These are phyloP conservation scores for Oncopodura yosiiana DNA, from an alignment of 1,140 invertebrate species.

Conservation along the genomic window DNA sequence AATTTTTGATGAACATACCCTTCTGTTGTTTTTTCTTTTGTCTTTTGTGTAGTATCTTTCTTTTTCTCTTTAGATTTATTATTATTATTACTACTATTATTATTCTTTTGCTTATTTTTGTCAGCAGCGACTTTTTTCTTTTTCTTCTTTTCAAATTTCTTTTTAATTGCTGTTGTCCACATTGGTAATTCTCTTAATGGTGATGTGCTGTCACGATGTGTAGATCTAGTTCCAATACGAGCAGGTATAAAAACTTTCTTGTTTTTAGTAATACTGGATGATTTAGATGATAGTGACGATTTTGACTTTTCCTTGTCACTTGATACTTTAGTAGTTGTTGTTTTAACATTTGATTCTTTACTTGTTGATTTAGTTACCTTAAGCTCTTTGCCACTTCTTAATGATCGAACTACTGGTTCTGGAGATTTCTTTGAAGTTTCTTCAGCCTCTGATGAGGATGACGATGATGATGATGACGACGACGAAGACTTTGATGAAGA, in stretches of 20 bases:
- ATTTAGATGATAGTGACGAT: too few species aligned
- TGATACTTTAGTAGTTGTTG: too few species aligned
- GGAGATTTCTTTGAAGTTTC: not conserved
- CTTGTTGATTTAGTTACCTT: slow-evolving; percentile 3
- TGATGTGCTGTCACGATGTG: slow-evolving; percentile 23
- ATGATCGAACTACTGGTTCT: slow-evolving; percentile 14
- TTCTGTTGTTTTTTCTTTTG: not conserved
- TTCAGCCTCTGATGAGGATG: slow-evolving; percentile 2
- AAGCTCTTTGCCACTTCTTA: slow-evolving; percentile 26
- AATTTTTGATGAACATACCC: too few species aligned
- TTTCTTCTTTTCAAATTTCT: slow-evolving; percentile 37
- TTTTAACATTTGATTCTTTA: slow-evolving; percentile 1
- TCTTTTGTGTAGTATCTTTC: not conserved
- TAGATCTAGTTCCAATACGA: slow-evolving; percentile 21
- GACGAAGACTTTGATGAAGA: slow-evolving; percentile 1
- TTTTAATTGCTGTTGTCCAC: slow-evolving; percentile 36
- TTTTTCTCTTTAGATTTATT: not conserved
- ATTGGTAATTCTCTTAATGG: slow-evolving; percentile 29
- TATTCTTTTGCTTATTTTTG: slow-evolving; percentile 9
- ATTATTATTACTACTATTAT: not conserved
- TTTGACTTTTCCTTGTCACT: too few species aligned
- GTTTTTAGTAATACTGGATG: not conserved
- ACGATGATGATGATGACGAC: slow-evolving; percentile 1
- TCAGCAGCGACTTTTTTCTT: slow-evolving; percentile 39
- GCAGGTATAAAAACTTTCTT: not conserved